Base-by-base conservation (phyloP, 2,113 vertebrate species). In the Misgurnus mizolepis region DNA sequence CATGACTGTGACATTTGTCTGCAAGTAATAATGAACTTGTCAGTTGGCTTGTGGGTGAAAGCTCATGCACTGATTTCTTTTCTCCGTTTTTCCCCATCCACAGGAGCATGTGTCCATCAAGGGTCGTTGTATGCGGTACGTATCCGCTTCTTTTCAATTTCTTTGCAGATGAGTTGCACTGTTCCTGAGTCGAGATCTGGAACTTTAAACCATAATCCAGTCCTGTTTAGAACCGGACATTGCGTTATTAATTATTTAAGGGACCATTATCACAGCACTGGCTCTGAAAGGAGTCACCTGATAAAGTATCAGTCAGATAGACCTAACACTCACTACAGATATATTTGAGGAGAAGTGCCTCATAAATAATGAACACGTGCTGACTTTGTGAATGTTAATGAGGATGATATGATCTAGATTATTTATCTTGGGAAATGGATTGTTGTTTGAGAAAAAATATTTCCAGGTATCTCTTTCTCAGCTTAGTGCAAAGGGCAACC, bases 91-190 rank as follows among this genome's bases (percentile, higher is more conserved):
- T 53, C n/a, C 69, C 45, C 67, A 43, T 71, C 78, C 61, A 5
- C 88, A 99, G 97, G 97, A 94, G 90, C 91, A 75, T 99, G 97
- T 89, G 50, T 93, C 91, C 91, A 93, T 85, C 92, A 91, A 10
- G 96, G 95, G 79, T 89, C 89, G 12, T 83, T 92, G 53, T 83
- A 95, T 81, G 91, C 91, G 94, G 97, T 99, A 96, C 83, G 97
- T 95, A 49, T 80, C 34, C 50, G 34, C 78, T 75, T 58, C 7
- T 50, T 12, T 79, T 55, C 11, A 6, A 15, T 43, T 62, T 15
- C 5, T 69, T 34, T 43, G 39, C 56, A 47, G 73, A 39, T 56
- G 66, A 58, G 7, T 58, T n/a, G 45, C 22, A 66, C 14, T 71
- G 43, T 67, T 45, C 65, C 34, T 80, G 40, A 18, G 74, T 58